These are phyloP conservation scores for Heliopora coerulea DNA, from an alignment of 92 coral and sea anemone genomes.

Conservation along the genomic window DNA sequence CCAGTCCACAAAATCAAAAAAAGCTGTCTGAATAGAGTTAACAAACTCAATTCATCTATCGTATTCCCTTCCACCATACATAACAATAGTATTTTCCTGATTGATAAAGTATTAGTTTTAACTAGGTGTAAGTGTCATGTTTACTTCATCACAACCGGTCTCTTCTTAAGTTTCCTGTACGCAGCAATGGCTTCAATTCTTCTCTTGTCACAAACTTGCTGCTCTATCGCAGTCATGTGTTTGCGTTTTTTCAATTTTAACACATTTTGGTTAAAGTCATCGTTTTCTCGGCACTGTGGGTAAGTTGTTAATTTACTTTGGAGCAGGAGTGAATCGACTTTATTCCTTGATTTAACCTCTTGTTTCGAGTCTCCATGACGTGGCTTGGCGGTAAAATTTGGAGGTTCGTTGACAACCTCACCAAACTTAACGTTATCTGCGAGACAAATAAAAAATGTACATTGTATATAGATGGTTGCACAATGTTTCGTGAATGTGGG, in stretches of 20 bases:
- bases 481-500: too few species aligned
- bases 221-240: conserved; percentile 74
- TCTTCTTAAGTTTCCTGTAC: conserved; percentile 16
- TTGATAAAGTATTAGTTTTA: too few species aligned
- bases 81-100: too few species aligned
- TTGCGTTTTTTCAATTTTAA: conserved; percentile 73
- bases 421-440: conserved; percentile 86
- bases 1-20: too few species aligned
- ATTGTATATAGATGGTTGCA: too few species aligned
- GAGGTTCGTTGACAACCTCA: conserved; percentile 87
- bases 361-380: conserved; percentile 57
- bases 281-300: conserved; percentile 2
- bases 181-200: conserved; percentile 37
- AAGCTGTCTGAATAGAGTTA: too few species aligned
- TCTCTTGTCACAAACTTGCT: conserved; percentile 16
- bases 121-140: neutral
- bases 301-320: conserved; percentile 18
- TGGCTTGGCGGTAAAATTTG: conserved; percentile 82
- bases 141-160: neutral
- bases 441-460: too few species aligned
- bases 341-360: neutral
- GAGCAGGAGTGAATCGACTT: conserved; percentile 48
- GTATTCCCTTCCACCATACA: too few species aligned
- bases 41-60: too few species aligned
- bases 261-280: neutral